These are phyloP conservation scores for Aurelia aurita complex sp. Pacific DNA, from an alignment of 30 jellyfish, hydroid and myxozoan genomes.

Conservation along the genomic window DNA sequence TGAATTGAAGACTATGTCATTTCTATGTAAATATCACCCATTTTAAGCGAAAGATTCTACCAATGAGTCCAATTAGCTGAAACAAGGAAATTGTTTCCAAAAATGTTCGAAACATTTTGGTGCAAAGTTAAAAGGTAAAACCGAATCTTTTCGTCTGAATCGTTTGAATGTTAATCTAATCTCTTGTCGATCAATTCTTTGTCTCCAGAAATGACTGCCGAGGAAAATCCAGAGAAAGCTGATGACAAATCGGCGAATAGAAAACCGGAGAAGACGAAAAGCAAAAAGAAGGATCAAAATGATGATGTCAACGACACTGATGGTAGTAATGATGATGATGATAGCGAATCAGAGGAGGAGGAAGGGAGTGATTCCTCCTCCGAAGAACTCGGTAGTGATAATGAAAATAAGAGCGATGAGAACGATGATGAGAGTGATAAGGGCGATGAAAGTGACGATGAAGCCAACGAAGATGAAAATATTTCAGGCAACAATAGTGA, in stretches of 20 bases:
- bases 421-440: background rate
- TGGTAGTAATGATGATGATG: constrained; percentile 36
- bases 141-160: too few relatives aligned
- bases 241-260: background rate
- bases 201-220: background rate
- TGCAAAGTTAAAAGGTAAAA: too few relatives aligned
- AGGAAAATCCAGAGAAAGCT: background rate
- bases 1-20: too few relatives aligned
- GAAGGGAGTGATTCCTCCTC: constrained; percentile 37
- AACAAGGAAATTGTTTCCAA: too few relatives aligned
- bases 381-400: constrained; percentile 39
- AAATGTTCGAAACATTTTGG: too few relatives aligned
- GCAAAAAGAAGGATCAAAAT: constrained; percentile 9
- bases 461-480: constrained; percentile 12
- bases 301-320: constrained; percentile 26
- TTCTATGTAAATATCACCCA: too few relatives aligned
- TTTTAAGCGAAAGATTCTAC: too few relatives aligned
- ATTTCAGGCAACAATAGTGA: constrained; percentile 7
- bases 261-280: background rate
- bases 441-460: constrained; percentile 24
- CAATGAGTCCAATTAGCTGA: too few relatives aligned
- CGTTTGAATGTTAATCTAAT: background rate
- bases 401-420: constrained; percentile 4
- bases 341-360: background rate
- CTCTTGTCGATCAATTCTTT: background rate